phyloP scores from a whole-genome alignment of 2,797 vertebrate genomes.

The Channallabes apus region DNA sequence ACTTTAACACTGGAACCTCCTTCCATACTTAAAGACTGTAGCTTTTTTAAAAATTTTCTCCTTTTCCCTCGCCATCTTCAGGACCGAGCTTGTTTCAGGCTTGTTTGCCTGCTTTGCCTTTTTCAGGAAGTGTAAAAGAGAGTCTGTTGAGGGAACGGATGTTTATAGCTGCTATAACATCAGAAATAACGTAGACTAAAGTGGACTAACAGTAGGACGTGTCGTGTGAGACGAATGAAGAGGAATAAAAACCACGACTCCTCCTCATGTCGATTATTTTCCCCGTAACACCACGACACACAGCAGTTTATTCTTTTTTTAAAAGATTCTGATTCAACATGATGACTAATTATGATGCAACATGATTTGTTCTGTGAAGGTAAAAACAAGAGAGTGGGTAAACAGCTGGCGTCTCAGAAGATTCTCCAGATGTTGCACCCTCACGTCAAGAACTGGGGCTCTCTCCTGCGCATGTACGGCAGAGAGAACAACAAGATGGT shows the following conservation, averaged over 20 bases:
- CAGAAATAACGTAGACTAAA: too few relatives aligned
- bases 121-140: too few relatives aligned
- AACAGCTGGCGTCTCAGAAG: slow-evolving; percentile 97
- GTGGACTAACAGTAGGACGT: not conserved
- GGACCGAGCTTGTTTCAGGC: too few relatives aligned
- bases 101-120: too few relatives aligned
- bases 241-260: not conserved
- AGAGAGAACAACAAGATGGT: slow-evolving; percentile 98
- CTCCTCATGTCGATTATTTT: not conserved
- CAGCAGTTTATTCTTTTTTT: not conserved
- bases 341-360: not conserved
- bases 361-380: slow-evolving; percentile 69
- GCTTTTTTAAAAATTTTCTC: too few relatives aligned
- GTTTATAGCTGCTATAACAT: not conserved
- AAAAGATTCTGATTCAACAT: not conserved
- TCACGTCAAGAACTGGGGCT: slow-evolving; percentile 98
- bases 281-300: not conserved
- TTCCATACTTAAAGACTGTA: too few relatives aligned
- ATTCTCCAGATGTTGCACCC: slow-evolving; percentile 98
- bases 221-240: not conserved
- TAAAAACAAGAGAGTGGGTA: slow-evolving; percentile 98
- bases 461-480: slow-evolving; percentile 96
- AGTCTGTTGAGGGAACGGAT: too few relatives aligned
- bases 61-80: too few relatives aligned
- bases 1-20: too few relatives aligned